phyloP scores from a whole-genome alignment of 2,113 vertebrate genomes.

The Pristiophorus japonicus region DNA sequence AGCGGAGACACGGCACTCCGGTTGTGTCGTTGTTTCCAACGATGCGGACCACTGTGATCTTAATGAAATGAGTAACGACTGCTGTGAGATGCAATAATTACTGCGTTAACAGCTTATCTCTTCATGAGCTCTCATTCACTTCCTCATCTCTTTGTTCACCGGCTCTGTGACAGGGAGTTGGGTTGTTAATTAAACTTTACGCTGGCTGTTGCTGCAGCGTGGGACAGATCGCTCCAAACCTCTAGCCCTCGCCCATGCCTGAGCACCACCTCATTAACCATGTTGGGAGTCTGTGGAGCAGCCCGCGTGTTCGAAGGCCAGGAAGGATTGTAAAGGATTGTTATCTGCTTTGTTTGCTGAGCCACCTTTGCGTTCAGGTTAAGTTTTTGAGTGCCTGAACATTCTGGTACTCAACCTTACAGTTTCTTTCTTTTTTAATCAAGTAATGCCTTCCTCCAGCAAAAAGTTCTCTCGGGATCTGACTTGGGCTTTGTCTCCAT shows the following conservation, averaged over 20 bases:
- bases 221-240: conserved; percentile 13
- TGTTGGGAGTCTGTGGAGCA: not conserved
- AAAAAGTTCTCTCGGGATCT: conserved; percentile 17
- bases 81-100: conserved; percentile 33
- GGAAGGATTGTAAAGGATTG: not conserved
- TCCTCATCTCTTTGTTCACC: conserved; percentile 31
- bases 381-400: not conserved
- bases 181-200: conserved; percentile 31
- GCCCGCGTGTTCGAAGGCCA: not conserved
- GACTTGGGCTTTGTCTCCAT: conserved; percentile 4
- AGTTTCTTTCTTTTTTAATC: conserved; percentile 29
- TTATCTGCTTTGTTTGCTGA: conserved; percentile 3
- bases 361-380: not conserved
- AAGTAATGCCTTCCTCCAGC: not conserved
- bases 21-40: too few relatives aligned
- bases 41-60: not conserved
- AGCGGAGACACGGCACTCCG: not conserved
- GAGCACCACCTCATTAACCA: not conserved
- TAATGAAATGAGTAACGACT: conserved; percentile 28
- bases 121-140: conserved; percentile 30
- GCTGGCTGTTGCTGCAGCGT: not conserved
- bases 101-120: conserved; percentile 17
- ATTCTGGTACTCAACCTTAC: not conserved
- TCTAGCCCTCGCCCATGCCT: not conserved
- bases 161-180: not conserved